Base-by-base conservation (phyloP, 2,113 vertebrate species). In the Cepphus grylle region DNA sequence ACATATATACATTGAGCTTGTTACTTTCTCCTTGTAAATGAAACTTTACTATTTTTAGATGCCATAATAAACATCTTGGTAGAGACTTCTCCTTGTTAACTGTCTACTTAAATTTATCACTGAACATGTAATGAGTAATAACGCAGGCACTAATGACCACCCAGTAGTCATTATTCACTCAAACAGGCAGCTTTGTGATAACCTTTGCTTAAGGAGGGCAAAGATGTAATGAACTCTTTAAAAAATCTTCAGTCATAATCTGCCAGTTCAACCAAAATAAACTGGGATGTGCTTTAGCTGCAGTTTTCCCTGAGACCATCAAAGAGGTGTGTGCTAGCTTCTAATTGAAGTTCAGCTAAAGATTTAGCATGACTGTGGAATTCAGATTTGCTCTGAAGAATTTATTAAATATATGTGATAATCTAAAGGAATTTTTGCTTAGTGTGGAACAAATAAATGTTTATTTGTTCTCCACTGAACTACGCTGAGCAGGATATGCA, bases 141-240 rank as follows among this genome's bases (percentile, higher is more conserved):
- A 69, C 65, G 55, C 23, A 80, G 78, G 14, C 52, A 61, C 30
- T 38, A 58, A 47, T 79, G 90, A 95, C 58, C 74, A 92, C 36
- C n/a, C 38, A 86, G 65, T 38, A 84, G 72, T 52, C 77, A 56
- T 85, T 93, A 96, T 52, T 96, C 55, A 74, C 50, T 90, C 30
- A 43, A 73, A 69, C 42, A 69, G 70, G 49, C 85, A 95, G 67
- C 26, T 84, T 58, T 90, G 65, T 63, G 90, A 95, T 93, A 96
- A 93, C 77, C 65, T 95, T 89, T 81, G 52, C 81, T 88, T 92
- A 93, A 88, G 74, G 43, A 96, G 58, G 38, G 61, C 67, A 77
- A 86, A 83, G 88, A 86, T 45, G 15, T 82, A 92, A 88, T 43
- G 47, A 84, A 73, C 7, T 72, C 40, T 66, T 88, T 42, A 62